phyloP scores from a whole-genome alignment of 1,140 invertebrate genomes.

The Brachionus koreanus region DNA sequence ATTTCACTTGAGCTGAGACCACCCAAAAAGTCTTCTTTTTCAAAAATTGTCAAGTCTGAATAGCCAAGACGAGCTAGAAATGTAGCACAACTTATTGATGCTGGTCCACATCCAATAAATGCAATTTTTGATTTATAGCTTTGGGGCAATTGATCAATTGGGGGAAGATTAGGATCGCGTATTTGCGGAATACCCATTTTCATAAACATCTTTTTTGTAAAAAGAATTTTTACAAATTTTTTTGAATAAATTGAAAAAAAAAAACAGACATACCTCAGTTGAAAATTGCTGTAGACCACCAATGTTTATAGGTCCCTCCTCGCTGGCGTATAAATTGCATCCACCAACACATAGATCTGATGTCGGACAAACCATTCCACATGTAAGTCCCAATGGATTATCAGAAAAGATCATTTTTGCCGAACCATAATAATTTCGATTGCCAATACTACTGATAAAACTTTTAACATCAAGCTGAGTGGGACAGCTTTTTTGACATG shows the following conservation, averaged over 20 bases:
- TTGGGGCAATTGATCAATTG: slow-evolving; percentile 58
- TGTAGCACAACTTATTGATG: slow-evolving; percentile 92
- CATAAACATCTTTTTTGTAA: slow-evolving; percentile 72
- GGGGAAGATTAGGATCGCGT: slow-evolving; percentile 65
- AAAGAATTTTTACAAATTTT: slow-evolving; percentile 42
- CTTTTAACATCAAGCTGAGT: slow-evolving; percentile 93
- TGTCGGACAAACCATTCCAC: slow-evolving; percentile 98
- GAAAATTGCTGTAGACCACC: slow-evolving; percentile 96
- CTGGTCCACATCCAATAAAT: slow-evolving; percentile 86
- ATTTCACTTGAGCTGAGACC: slow-evolving; percentile 91
- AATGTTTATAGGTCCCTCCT: slow-evolving; percentile 97
- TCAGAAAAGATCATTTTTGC: slow-evolving; percentile 93
- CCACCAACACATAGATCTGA: slow-evolving; percentile 95
- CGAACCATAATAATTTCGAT: slow-evolving; percentile 97
- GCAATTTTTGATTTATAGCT: slow-evolving; percentile 74
- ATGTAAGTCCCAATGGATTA: slow-evolving; percentile 88
- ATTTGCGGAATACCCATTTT: slow-evolving; percentile 85
- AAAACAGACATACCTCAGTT: slow-evolving; percentile 77
- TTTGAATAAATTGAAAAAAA: neutral
- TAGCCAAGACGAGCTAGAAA: slow-evolving; percentile 90
- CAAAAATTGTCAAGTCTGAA: slow-evolving; percentile 82
- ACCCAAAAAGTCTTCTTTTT: slow-evolving; percentile 78
- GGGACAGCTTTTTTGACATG: slow-evolving; percentile 95
- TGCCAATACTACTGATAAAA: slow-evolving; percentile 92
- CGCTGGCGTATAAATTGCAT: slow-evolving; percentile 87